phyloP scores from a whole-genome alignment of 2,113 vertebrate species.

The Carettochelys insculpta region DNA sequence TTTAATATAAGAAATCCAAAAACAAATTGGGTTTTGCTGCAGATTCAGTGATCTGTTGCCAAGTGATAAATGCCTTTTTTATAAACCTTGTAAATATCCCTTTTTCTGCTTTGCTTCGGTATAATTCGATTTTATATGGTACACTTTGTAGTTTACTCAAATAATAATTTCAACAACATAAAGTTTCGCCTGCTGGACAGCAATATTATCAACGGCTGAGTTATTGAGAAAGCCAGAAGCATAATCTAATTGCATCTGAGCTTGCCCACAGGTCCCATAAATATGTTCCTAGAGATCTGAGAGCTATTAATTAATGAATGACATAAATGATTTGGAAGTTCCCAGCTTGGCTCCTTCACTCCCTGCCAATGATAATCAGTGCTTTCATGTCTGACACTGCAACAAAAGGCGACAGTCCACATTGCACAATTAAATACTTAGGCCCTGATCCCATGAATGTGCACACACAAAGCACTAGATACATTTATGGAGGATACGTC shows the following conservation, averaged over 20 bases:
- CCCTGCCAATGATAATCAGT: neutral
- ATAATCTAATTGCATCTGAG: constrained; percentile 1
- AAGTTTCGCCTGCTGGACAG: neutral
- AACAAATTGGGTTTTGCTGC: neutral
- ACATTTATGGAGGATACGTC: no score
- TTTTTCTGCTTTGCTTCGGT: neutral
- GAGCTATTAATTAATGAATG: constrained; percentile 53
- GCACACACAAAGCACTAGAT: no score
- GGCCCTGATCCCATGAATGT: neutral
- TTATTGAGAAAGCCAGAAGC: neutral
- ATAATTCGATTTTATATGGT: constrained; percentile 14
- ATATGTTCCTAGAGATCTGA: constrained; percentile 11
- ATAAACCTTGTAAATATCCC: constrained; percentile 13
- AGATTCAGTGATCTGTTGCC: constrained; percentile 15
- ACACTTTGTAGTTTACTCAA: constrained; percentile 22
- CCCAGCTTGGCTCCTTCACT: neutral
- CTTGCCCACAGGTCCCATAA: neutral
- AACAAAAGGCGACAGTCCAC: neutral
- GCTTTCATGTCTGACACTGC: neutral
- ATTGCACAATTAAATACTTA: neutral
- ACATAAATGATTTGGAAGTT: constrained; percentile 8
- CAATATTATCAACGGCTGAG: constrained; percentile 55
- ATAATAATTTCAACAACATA: constrained; percentile 28
- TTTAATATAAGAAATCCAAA: constrained; percentile 19
- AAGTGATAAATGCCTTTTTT: constrained; percentile 46